Evolutionary conservation across 1,140 invertebrate genomes (phyloP).

Genomic region (Coboldia fuscipes): DNA sequence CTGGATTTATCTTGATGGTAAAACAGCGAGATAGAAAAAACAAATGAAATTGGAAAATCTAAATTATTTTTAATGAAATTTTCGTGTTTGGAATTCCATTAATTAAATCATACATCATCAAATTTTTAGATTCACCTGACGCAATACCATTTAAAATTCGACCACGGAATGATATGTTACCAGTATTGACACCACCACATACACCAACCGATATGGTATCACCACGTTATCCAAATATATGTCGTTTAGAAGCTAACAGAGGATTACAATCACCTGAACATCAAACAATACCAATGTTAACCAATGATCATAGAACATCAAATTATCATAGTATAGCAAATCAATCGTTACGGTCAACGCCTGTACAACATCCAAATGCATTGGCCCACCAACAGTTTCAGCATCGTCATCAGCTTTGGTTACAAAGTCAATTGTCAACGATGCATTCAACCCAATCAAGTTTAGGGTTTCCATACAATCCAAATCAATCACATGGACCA

Average conservation of each 20-base stretch:
- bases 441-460: conserved; percentile 6
- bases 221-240: conserved; percentile 2
- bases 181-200: conserved; percentile 44
- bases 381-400: conserved; percentile 7
- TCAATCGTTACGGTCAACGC: conserved; percentile 4
- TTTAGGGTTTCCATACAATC: conserved; percentile 2
- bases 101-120: neutral
- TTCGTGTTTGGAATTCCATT: neutral
- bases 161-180: conserved; percentile 35
- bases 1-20: neutral
- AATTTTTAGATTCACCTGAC: conserved; percentile 22
- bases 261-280: conserved; percentile 7
- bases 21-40: neutral
- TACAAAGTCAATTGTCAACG: conserved; percentile 8
- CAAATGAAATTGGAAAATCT: neutral
- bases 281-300: conserved; percentile 9
- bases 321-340: conserved; percentile 7
- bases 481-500: conserved; percentile 1
- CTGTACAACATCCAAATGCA: conserved; percentile 7
- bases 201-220: conserved; percentile 35
- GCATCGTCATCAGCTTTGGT: conserved; percentile 9
- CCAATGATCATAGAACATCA: conserved; percentile 10
- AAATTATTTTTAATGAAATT: neutral
- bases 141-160: conserved; percentile 30
- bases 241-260: conserved; percentile 1